A percentile compares a stretch with the other conserved stretches of the same genome.
These are phyloP conservation scores for Ormyrus thymus DNA, from an alignment of 2,888 invertebrate species.

Conservation along the genomic window DNA sequence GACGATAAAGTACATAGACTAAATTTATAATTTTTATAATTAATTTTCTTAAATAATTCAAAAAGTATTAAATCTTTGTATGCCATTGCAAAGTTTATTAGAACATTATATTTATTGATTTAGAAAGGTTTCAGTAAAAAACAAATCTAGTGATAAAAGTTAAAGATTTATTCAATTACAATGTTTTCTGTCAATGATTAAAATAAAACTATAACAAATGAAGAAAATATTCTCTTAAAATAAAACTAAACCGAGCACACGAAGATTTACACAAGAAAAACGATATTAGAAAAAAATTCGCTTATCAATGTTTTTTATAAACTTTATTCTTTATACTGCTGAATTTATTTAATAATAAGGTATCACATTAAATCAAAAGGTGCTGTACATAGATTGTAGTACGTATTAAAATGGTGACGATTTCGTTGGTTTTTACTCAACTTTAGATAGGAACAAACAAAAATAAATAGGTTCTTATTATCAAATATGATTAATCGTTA, in stretches of 20 bases:
- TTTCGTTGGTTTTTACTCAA: slow-evolving; percentile 66
- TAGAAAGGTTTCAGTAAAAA: slow-evolving; percentile 31
- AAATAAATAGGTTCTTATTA: slow-evolving; percentile 68
- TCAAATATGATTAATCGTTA: slow-evolving; percentile 67
- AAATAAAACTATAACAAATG: slow-evolving; percentile 58
- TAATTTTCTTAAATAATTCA: background rate
- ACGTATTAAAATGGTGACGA: slow-evolving; percentile 62
- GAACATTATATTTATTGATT: background rate
- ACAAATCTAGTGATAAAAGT: slow-evolving; percentile 51
- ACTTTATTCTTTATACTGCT: slow-evolving; percentile 62
- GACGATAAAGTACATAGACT: too few relatives aligned
- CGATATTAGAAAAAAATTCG: slow-evolving; percentile 53
- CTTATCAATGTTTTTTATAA: slow-evolving; percentile 55
- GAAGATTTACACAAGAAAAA: slow-evolving; percentile 56
- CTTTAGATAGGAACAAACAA: slow-evolving; percentile 73
- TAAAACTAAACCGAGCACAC: slow-evolving; percentile 56
- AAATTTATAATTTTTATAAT: slow-evolving; percentile 3
- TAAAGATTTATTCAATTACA: slow-evolving; percentile 58
- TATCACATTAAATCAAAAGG: slow-evolving; percentile 74
- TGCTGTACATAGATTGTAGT: slow-evolving; percentile 71
- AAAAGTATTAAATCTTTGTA: background rate
- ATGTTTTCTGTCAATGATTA: slow-evolving; percentile 55
- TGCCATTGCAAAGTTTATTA: background rate
- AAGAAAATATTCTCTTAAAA: slow-evolving; percentile 57
- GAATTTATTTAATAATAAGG: slow-evolving; percentile 69